Evolutionary conservation across 2,888 invertebrate species (phyloP).

Genomic region (Mantis religiosa): DNA sequence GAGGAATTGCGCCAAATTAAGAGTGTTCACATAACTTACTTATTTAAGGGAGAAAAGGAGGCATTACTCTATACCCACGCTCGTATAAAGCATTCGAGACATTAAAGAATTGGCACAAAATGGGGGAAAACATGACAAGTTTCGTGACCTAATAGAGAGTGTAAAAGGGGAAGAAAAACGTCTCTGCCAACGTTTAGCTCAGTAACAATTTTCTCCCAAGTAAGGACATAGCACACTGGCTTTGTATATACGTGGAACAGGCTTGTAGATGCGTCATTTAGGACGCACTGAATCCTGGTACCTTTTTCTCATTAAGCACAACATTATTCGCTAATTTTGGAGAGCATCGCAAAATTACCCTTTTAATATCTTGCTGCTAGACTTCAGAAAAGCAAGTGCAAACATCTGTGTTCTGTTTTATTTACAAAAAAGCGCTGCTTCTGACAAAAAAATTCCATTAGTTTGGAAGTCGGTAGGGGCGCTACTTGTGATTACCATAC

Average conservation of each 20-base stretch:
- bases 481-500: neutral
- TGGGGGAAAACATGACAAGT: too few species aligned
- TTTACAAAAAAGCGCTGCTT: neutral
- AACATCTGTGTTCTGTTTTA: neutral
- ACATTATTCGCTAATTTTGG: neutral
- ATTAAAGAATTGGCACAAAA: too few species aligned
- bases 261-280: neutral
- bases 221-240: neutral
- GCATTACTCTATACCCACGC: too few species aligned
- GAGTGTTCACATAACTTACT: too few species aligned
- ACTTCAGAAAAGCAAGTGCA: neutral
- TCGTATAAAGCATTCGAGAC: too few species aligned
- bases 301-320: neutral
- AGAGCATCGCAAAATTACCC: neutral
- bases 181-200: too few species aligned
- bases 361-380: neutral
- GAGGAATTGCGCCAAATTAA: too few species aligned
- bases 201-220: too few species aligned
- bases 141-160: too few species aligned
- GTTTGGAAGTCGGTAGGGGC: neutral
- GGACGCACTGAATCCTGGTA: neutral
- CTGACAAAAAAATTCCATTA: conserved; percentile 10
- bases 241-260: neutral
- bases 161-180: too few species aligned
- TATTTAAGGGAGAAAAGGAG: too few species aligned